Percentiles rank a stretch among this genome's conserved stretches.
These are phyloP conservation scores for Dinothrombium tinctorium DNA, from an alignment of 1,140 invertebrate species.

Conservation along the genomic window DNA sequence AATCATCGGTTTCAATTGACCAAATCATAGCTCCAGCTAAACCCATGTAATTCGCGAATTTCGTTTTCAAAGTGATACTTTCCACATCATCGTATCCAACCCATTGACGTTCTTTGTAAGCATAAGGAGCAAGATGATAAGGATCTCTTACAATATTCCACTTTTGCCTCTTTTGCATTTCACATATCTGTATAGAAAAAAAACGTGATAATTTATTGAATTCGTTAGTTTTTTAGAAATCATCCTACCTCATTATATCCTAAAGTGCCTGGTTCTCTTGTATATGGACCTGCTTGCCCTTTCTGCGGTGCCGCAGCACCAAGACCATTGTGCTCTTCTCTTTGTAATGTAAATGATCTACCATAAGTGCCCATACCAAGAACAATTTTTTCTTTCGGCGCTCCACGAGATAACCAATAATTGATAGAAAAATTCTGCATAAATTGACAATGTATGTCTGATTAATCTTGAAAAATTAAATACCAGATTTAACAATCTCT, in stretches of 20 bases:
- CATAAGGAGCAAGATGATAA: slow-evolving; percentile 15
- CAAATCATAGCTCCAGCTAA: slow-evolving; percentile 33
- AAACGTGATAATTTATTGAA: neutral
- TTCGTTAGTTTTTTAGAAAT: neutral
- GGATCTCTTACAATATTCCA: slow-evolving; percentile 15
- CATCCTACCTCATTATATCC: slow-evolving; percentile 17
- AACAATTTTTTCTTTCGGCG: slow-evolving; percentile 46
- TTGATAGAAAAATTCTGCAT: slow-evolving; percentile 45
- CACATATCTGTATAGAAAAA: neutral
- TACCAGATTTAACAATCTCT: neutral
- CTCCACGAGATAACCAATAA: slow-evolving; percentile 63
- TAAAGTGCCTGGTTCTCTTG: slow-evolving; percentile 17
- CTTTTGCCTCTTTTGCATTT: neutral
- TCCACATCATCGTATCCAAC: slow-evolving; percentile 24
- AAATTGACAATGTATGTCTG: neutral
- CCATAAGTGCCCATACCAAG: slow-evolving; percentile 79
- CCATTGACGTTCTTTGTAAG: slow-evolving; percentile 21
- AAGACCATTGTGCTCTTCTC: slow-evolving; percentile 34
- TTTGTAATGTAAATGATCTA: slow-evolving; percentile 45
- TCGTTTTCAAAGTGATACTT: slow-evolving; percentile 22
- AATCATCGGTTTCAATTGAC: slow-evolving; percentile 35
- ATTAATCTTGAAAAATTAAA: neutral
- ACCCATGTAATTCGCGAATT: slow-evolving; percentile 17
- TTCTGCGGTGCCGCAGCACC: slow-evolving; percentile 37
- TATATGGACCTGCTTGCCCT: slow-evolving; percentile 17